Conservation (phyloP, 2,113 vertebrate genomes). For the Mormyrus iriodes region DNA sequence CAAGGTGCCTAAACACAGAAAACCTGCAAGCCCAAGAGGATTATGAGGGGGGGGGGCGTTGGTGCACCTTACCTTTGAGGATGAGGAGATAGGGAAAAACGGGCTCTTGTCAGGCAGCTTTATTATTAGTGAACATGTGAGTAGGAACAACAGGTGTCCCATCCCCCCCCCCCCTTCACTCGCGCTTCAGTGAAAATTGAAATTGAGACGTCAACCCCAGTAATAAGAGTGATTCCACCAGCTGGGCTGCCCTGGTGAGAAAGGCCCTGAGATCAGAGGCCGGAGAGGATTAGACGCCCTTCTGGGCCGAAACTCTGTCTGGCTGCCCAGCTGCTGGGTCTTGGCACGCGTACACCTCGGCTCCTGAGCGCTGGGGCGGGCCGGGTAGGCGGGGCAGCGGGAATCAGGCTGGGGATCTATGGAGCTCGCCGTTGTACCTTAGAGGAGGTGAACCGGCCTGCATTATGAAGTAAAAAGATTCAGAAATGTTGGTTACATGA, state of each 20-base stretch:
- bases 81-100: background rate
- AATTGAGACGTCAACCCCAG: constrained; percentile 9
- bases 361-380: background rate
- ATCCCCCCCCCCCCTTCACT: background rate
- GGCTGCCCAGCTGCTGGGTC: background rate
- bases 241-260: background rate
- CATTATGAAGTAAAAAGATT: background rate
- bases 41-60: constrained; percentile 21
- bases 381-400: background rate
- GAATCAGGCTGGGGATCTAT: background rate
- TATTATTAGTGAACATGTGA: constrained; percentile 42
- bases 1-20: constrained; percentile 39
- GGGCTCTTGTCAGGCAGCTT: constrained; percentile 37
- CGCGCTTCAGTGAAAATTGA: constrained; percentile 4
- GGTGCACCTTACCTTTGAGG: background rate
- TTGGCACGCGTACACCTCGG: background rate
- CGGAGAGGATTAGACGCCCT: background rate
- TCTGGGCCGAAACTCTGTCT: constrained; percentile 8
- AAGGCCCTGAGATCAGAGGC: background rate
- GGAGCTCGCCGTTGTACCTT: background rate
- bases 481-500: background rate
- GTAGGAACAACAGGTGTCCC: constrained; percentile 5
- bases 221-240: constrained; percentile 14
- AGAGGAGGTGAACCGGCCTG: background rate
- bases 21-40: constrained; percentile 34